These are phyloP conservation scores for Neoniphon sammara DNA, from an alignment of 2,797 vertebrate species.

Conservation along the genomic window DNA sequence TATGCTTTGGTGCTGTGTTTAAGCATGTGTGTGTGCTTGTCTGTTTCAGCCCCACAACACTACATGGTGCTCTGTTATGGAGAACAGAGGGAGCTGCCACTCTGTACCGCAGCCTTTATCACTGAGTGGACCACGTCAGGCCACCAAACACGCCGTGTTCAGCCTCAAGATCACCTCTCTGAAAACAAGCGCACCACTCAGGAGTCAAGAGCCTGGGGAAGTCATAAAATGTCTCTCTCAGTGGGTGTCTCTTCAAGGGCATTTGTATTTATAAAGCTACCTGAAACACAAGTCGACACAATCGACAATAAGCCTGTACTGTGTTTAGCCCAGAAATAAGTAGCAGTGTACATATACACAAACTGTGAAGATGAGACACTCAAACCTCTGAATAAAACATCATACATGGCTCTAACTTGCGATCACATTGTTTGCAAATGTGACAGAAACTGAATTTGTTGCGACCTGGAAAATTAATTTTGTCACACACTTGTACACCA, in stretches of 20 bases:
- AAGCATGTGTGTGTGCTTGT: conserved; percentile 1
- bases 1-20: conserved; percentile 3
- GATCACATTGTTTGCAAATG: too few species aligned
- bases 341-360: too few species aligned
- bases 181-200: conserved; percentile 28
- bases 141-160: conserved; percentile 3
- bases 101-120: conserved; percentile 25
- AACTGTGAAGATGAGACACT: too few species aligned
- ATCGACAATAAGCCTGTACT: too few species aligned
- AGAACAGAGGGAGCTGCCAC: conserved; percentile 4
- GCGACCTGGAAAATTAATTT: too few species aligned
- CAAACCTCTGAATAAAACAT: too few species aligned
- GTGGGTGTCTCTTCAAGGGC: not conserved
- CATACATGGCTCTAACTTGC: too few species aligned
- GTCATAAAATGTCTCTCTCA: conserved; percentile 14
- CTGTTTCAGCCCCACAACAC: conserved; percentile 3
- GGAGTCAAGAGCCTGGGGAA: conserved; percentile 34
- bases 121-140: conserved; percentile 24
- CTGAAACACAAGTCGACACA: conserved; percentile 9
- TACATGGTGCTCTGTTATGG: conserved; percentile 31
- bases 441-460: too few species aligned
- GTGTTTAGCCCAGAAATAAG: too few species aligned
- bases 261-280: conserved; percentile 11
- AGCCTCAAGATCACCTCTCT: conserved; percentile 8
- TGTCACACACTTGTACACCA: too few species aligned